These are phyloP conservation scores for Leucania comma DNA, from an alignment of 2,888 invertebrate species.

Conservation along the genomic window DNA sequence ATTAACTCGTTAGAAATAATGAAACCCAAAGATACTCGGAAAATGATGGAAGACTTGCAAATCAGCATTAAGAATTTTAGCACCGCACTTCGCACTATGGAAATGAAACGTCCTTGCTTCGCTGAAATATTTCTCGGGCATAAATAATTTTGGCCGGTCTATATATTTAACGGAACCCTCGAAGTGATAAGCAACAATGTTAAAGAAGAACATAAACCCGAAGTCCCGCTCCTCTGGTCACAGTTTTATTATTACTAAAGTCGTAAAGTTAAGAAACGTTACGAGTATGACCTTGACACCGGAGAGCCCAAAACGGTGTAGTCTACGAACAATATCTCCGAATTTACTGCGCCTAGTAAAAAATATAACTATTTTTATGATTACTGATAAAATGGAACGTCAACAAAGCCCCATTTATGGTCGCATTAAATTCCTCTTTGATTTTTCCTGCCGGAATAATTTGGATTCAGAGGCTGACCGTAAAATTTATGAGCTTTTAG, in stretches of 20 bases:
- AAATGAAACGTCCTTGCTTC: constrained; percentile 51
- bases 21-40: constrained; percentile 46
- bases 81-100: constrained; percentile 44
- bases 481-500: constrained; percentile 41
- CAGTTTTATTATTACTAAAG: constrained; percentile 71
- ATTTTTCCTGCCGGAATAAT: constrained; percentile 53
- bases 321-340: constrained; percentile 60
- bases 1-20: constrained; percentile 52
- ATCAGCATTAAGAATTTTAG: constrained; percentile 56
- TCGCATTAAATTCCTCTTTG: constrained; percentile 53
- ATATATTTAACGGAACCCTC: constrained; percentile 45
- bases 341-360: constrained; percentile 66
- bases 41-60: constrained; percentile 54
- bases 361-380: constrained; percentile 66
- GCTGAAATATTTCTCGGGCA: constrained; percentile 48
- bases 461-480: constrained; percentile 31
- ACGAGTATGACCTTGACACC: constrained; percentile 65
- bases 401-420: constrained; percentile 61
- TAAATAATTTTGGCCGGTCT: constrained; percentile 50
- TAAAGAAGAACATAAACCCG: constrained; percentile 66
- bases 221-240: constrained; percentile 65
- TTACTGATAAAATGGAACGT: constrained; percentile 62
- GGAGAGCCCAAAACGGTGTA: constrained; percentile 55
- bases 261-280: constrained; percentile 73
- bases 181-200: constrained; percentile 61